Conservation (phyloP, 2,113 vertebrate genomes). For the Callaeas wilsoni region DNA sequence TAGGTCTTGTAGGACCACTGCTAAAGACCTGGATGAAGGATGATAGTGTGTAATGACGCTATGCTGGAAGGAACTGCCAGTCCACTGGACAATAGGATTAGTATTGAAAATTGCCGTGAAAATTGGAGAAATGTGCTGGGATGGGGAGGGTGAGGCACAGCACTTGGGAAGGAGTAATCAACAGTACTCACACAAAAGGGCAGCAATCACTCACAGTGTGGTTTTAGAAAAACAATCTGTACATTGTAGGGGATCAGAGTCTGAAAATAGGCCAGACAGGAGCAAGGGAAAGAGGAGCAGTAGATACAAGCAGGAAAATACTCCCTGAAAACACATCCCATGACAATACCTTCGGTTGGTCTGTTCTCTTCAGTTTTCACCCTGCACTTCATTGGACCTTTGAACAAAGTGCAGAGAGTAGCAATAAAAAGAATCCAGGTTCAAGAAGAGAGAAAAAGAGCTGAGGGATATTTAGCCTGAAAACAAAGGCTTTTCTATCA, state of each 20-base stretch:
- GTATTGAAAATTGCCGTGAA: not conserved
- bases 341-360: accelerated
- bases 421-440: not conserved
- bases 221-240: not conserved
- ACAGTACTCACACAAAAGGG: not conserved
- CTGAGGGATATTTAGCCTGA: not conserved
- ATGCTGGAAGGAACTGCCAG: not conserved
- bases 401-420: not conserved
- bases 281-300: not conserved
- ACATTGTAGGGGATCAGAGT: not conserved
- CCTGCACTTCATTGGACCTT: not conserved
- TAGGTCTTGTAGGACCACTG: not conserved
- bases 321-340: not conserved
- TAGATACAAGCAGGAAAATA: not conserved
- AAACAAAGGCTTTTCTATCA: not conserved
- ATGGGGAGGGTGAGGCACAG: accelerated
- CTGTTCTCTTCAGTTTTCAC: not conserved
- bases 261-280: not conserved
- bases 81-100: not conserved
- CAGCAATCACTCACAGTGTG: not conserved
- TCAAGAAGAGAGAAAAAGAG: not conserved
- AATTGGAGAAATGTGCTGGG: not conserved
- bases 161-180: not conserved
- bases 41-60: not conserved
- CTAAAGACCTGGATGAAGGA: not conserved